phyloP scores from a whole-genome alignment of 2,888 invertebrate species.

The Callyntrura sp. region DNA sequence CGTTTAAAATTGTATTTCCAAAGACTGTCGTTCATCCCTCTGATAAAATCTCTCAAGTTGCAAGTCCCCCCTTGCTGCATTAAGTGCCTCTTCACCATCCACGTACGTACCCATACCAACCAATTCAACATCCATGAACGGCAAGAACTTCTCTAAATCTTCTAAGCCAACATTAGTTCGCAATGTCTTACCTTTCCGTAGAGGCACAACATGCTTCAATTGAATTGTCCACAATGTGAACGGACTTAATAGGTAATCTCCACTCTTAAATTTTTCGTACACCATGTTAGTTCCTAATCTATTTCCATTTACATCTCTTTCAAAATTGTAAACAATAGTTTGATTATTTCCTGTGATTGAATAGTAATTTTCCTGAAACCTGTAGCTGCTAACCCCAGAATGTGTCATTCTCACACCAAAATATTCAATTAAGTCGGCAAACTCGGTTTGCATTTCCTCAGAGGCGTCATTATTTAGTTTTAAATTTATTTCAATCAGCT shows the following conservation, averaged over 20 bases:
- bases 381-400: slow-evolving; percentile 52
- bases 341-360: slow-evolving; percentile 1
- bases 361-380: slow-evolving; percentile 28
- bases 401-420: slow-evolving; percentile 66
- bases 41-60: not conserved
- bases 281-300: slow-evolving; percentile 19
- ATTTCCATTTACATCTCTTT: slow-evolving; percentile 45
- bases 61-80: not conserved
- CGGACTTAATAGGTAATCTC: slow-evolving; percentile 61
- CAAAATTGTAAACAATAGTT: slow-evolving; percentile 48
- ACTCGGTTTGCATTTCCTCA: slow-evolving; percentile 4
- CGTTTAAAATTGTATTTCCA: no score
- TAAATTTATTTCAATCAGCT: slow-evolving; percentile 56
- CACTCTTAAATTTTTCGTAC: slow-evolving; percentile 61
- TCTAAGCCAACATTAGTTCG: not conserved
- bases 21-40: no score
- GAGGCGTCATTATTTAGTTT: not conserved
- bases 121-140: slow-evolving; percentile 19
- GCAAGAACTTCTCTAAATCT: slow-evolving; percentile 6
- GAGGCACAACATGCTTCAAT: not conserved
- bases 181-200: not conserved
- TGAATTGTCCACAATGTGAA: slow-evolving; percentile 67
- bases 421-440: not conserved
- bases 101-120: slow-evolving; percentile 48
- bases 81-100: not conserved